These are phyloP conservation scores for Platycnemis pennipes DNA, from an alignment of 2,888 invertebrate genomes.

Conservation along the genomic window DNA sequence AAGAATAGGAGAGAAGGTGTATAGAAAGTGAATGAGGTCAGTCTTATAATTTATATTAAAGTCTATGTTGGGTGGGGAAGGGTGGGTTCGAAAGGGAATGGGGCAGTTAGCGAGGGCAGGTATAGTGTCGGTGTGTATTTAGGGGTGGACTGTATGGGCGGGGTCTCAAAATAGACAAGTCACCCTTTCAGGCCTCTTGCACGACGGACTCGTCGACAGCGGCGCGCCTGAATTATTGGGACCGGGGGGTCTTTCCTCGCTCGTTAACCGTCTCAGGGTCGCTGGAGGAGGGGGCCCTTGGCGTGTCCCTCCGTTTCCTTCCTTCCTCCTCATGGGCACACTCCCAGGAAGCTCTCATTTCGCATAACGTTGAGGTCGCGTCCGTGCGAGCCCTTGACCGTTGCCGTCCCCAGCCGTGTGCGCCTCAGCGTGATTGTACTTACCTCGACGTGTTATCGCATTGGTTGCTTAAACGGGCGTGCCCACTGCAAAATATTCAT, in stretches of 20 bases:
- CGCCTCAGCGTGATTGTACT: background rate
- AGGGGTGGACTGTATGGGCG: background rate
- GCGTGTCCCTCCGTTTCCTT: background rate
- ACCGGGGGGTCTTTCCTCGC: background rate
- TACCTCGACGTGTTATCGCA: background rate
- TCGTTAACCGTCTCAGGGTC: slow-evolving; percentile 23
- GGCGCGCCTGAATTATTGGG: no score
- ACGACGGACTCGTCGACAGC: no score
- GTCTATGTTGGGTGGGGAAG: background rate
- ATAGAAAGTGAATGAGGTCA: background rate
- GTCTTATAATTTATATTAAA: background rate
- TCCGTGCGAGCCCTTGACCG: background rate
- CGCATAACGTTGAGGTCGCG: background rate
- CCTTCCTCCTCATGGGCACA: background rate
- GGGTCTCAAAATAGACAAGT: background rate
- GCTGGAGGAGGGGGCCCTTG: slow-evolving; percentile 8
- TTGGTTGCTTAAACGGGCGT: no score
- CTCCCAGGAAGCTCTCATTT: background rate
- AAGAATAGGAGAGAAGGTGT: background rate
- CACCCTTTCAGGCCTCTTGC: background rate
- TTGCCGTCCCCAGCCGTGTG: background rate
- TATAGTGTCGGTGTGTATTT: background rate
- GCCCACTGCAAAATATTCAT: no score
- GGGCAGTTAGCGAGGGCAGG: background rate
- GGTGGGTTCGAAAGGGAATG: background rate